Evolutionary conservation across 2,797 vertebrate genomes (phyloP), one percentile per base, ranked within the genome.

Genomic region (Malurus splendens): DNA sequence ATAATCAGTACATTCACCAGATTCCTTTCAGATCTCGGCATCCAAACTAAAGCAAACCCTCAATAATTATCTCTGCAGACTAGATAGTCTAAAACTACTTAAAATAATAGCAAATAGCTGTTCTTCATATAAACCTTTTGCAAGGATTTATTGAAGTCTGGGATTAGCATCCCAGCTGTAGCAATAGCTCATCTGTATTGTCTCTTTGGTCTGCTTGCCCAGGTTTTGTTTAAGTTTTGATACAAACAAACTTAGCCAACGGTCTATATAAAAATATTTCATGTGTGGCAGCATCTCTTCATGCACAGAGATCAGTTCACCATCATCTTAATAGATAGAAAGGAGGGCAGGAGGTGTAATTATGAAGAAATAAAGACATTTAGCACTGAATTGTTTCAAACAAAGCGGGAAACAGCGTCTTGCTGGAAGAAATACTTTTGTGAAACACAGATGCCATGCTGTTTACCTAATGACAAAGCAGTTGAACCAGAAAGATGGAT

Each of bases 401-500:
- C 14, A 50, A 92, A 87, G 71, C 0, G 0, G 44, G 17, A 88
- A 89, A 64, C 11, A 33, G 24, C 36, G 71, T 81, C 59, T 89
- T 39, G 66, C 77, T 93, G 80, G 67, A 94, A 87, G 80, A 91
- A 93, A 87, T 36, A 68, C 51, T 90, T 75, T 11, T 54, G 48
- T 66, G 79, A 90, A 89, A 81, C 64, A 64, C 18, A 75, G 87
- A 90, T 59, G 27, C 38, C 95, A 75, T 72, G 93, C 94, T 95
- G 94, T 62, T 91, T 77, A 75, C 78, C 75, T 95, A 93, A 95
- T 91, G 91, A 87, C 79, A 86, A 95, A 95, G 59, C 44, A 87
- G 82, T 41, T 90, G 82, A 91, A 95, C 88, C 88, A 95, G 90
- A 94, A 92, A 94, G 88, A 94, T 28, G 50, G 67, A 94, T 85